Evolutionary conservation across 2,888 invertebrate species (phyloP), one percentile per base, ranked within the genome.

Genomic region (Apodemia duryi): DNA sequence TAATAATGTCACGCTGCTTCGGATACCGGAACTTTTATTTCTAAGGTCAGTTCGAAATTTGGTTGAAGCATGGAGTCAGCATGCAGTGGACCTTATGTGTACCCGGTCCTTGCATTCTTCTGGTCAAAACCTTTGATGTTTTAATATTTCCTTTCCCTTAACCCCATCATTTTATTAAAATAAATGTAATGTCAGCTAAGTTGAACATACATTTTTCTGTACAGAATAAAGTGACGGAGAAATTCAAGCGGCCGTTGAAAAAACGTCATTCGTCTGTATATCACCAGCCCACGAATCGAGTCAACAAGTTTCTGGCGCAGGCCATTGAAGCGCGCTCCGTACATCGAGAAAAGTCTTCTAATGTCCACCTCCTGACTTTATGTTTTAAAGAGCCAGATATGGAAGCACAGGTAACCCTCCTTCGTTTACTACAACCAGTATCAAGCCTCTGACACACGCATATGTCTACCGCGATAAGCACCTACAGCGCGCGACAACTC

Each of bases 281-380:
- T 86, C 96, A 97, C 89, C 97, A 97, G 87, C 97, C 97, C 49
- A 96, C 96, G 51, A 98, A 97, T 89, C 94, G 98, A 73, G 97
- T 98, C 67, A 98, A 98, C 93, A 97, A 97, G 84, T 97, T 96
- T 88, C 93, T 98, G 77, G 96, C 97, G 68, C 97, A 97, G 88
- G 97, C 97, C 43, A 97, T 98, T 75, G 97, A 97, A 82, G 97
- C 97, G 46, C 93, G 98, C 70, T 97, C 97, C 79, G 97, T 98
- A 68, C 97, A 98, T 82, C 94, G 97, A 68, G 97, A 98, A 85
- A 98, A 98, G 87, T 95, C 96, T 32, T 96, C 95, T 63, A 97
- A 98, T 80, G 97, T 98, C 64, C 97, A 97, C 81, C 93, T 96
- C 63, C 87, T 97, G 68, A 97, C 97, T 5, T 91, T 98, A 64